These are phyloP conservation scores for Pontoporia blainvillei DNA, from an alignment of 2,113 vertebrate genomes.

Conservation along the genomic window DNA sequence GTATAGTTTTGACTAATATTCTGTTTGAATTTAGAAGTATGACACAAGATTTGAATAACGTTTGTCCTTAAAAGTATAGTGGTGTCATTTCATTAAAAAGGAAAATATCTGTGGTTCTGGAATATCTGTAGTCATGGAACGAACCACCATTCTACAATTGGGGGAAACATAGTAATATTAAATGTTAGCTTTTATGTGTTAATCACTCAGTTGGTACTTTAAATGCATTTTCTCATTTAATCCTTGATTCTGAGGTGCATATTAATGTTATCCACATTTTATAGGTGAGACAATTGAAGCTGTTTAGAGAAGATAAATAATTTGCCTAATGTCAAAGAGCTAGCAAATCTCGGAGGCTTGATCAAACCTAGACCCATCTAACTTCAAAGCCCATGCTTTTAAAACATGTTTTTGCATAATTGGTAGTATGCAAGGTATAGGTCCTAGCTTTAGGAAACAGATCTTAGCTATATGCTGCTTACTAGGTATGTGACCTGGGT, in stretches of 20 bases:
- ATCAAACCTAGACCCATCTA: neutral
- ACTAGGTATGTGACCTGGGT: too few relatives aligned
- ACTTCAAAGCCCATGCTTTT: neutral
- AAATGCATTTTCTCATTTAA: neutral
- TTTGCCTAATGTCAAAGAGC: neutral
- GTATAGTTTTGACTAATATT: neutral
- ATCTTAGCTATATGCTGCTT: neutral
- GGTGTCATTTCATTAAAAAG: neutral
- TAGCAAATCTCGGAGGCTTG: neutral
- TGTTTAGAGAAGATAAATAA: slow-evolving; percentile 2
- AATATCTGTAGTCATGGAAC: neutral
- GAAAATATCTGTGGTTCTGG: neutral
- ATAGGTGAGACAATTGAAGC: neutral
- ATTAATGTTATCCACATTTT: neutral
- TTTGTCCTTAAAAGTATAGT: slow-evolving; percentile 13
- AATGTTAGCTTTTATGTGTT: neutral
- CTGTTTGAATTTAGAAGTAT: slow-evolving; percentile 28
- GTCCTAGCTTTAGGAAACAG: neutral
- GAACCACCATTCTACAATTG: neutral
- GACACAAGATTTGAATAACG: slow-evolving; percentile 62
- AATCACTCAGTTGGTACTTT: neutral
- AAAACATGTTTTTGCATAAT: neutral
- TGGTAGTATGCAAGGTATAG: neutral
- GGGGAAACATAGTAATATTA: neutral
- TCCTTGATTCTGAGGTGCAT: neutral